phyloP scores from a whole-genome alignment of 1,140 invertebrate species.

The Sitophilus oryzae region DNA sequence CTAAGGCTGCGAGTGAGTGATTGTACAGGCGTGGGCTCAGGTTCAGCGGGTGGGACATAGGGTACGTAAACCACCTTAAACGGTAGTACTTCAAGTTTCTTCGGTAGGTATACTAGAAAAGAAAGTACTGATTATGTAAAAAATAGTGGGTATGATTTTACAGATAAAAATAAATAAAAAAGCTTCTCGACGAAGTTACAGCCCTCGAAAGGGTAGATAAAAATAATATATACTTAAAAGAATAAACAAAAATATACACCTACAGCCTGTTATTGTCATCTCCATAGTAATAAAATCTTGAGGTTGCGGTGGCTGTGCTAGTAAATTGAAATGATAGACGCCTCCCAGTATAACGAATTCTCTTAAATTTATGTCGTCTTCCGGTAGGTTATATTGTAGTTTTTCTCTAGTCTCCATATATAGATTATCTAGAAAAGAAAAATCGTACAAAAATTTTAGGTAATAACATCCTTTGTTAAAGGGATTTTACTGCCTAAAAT shows the following conservation, averaged over 20 bases:
- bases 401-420: slow-evolving; percentile 39
- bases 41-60: slow-evolving; percentile 49
- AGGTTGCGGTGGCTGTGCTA: slow-evolving; percentile 61
- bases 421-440: slow-evolving; percentile 36
- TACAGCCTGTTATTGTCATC: slow-evolving; percentile 46
- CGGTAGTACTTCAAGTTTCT: slow-evolving; percentile 56
- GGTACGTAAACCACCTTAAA: slow-evolving; percentile 66
- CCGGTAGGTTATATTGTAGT: slow-evolving; percentile 32
- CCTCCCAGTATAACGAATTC: slow-evolving; percentile 60
- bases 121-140: neutral
- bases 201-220: too few species aligned
- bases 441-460: too few species aligned
- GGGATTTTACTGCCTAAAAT: too few species aligned
- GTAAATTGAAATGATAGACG: slow-evolving; percentile 56
- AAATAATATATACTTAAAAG: too few species aligned
- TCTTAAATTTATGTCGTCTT: slow-evolving; percentile 60
- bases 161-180: too few species aligned
- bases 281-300: slow-evolving; percentile 46
- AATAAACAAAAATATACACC: too few species aligned
- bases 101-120: slow-evolving; percentile 59
- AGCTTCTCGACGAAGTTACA: too few species aligned
- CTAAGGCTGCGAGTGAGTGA: neutral
- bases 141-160: too few species aligned
- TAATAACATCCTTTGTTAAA: too few species aligned
- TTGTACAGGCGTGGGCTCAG: slow-evolving; percentile 28